These are phyloP conservation scores for Lacerta bilineata DNA, from an alignment of 2,797 vertebrate species.

Conservation along the genomic window DNA sequence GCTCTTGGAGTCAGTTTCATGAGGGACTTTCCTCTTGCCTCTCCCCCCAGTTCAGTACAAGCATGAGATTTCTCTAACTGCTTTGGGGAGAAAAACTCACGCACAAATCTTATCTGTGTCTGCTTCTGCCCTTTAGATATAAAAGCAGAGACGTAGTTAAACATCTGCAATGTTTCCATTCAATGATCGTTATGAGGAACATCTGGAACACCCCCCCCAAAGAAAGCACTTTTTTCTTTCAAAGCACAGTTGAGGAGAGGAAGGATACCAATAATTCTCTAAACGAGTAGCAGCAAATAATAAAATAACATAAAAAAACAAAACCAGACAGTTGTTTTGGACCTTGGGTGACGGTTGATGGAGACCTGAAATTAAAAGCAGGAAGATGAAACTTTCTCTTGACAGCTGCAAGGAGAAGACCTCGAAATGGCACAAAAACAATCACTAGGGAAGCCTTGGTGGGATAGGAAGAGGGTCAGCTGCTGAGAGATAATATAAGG, in stretches of 20 bases:
- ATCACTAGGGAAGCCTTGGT: neutral
- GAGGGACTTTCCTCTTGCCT: neutral
- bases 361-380: neutral
- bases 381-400: neutral
- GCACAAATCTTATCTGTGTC: neutral
- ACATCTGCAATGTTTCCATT: neutral
- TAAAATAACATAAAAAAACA: neutral
- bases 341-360: neutral
- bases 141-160: neutral
- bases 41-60: neutral
- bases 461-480: conserved; percentile 43
- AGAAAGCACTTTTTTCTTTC: neutral
- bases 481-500: conserved; percentile 59
- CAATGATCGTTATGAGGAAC: neutral
- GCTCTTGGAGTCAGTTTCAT: neutral
- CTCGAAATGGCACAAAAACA: conserved; percentile 48
- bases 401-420: rapidly evolving
- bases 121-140: neutral
- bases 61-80: neutral
- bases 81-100: neutral
- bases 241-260: neutral
- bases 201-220: neutral
- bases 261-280: neutral
- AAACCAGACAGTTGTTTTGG: neutral
- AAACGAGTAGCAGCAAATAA: neutral